Percentiles rank a stretch among this genome's conserved stretches.
Evolutionary conservation across 2,888 invertebrate species (phyloP).

Genomic region (Drosophila nr. perissopoda): DNA sequence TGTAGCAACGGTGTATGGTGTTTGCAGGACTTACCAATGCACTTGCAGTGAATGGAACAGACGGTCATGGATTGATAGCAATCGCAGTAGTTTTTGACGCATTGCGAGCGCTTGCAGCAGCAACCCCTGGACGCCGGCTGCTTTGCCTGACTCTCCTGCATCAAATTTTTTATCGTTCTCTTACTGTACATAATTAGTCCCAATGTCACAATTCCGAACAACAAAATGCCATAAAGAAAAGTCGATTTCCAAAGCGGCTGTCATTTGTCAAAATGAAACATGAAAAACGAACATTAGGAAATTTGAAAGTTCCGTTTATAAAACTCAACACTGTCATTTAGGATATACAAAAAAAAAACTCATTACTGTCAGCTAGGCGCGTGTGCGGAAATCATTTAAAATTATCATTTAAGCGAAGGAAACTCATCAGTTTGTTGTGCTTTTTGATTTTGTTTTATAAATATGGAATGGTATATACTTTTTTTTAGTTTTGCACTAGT

Average conservation of each 20-base stretch:
- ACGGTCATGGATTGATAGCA: slow-evolving; percentile 70
- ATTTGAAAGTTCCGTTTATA: background rate
- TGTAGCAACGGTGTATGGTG: background rate
- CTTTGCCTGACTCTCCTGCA: slow-evolving; percentile 29
- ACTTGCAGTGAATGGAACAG: slow-evolving; percentile 62
- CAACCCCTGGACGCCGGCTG: slow-evolving; percentile 54
- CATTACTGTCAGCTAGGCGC: background rate
- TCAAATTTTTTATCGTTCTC: background rate
- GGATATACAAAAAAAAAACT: background rate
- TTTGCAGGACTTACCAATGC: slow-evolving; percentile 53
- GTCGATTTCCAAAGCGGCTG: background rate
- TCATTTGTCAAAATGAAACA: background rate
- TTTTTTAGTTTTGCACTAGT: slow-evolving; percentile 54
- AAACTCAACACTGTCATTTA: background rate
- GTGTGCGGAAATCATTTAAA: slow-evolving; percentile 11
- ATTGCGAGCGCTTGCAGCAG: slow-evolving; percentile 70
- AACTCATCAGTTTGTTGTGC: slow-evolving; percentile 6
- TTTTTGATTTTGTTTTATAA: slow-evolving; percentile 13
- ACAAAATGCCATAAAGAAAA: background rate
- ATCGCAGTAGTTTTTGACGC: slow-evolving; percentile 73
- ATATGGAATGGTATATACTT: slow-evolving; percentile 39
- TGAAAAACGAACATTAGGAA: background rate
- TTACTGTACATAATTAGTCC: slow-evolving; percentile 26
- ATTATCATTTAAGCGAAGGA: slow-evolving; percentile 8
- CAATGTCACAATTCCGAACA: slow-evolving; percentile 17